Base-by-base conservation (phyloP, 1,140 invertebrate species). In the Gonioctena quinquepunctata region DNA sequence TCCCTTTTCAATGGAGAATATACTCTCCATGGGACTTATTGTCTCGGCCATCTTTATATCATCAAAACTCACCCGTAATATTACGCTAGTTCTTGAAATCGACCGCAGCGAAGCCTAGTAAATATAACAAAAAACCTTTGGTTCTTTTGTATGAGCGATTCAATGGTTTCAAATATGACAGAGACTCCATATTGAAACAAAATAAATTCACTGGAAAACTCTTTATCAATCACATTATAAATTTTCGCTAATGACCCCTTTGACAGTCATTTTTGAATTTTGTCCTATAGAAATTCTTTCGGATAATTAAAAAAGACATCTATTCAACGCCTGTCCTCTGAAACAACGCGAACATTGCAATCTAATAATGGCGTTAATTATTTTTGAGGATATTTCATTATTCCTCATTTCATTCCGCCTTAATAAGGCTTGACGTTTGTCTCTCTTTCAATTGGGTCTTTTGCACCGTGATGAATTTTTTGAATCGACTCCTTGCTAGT, bases 301-400 rank as follows among this genome's bases (percentile, higher is more conserved):
- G 19, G 23, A 28, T 62, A 33, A 62, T 62, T 62, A 27, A 62
- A 62, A 62, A 62, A 23, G 60, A 62, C 27, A 33, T 62, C 60
- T 22, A 27, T 62, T 48, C 33, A 48, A 28, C 13, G 60, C 7
- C 60, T 27, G 26, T 62, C 27, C 33, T 27, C 21, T 42, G 60
- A 48, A 62, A 42, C 60, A 62, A 27, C 60, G 60, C 27, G 60
- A 62, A 62, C 60, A 33, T 27, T 62, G 60, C 60, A 62, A 62
- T 62, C 33, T 42, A 62, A 62, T 62, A 62, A 62, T 27, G 60
- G 60, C 33, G 60, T 62, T 62, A 62, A 62, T 62, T 62, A 62
- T 62, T 62, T 62, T 62, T 62, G 60, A 62, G 60, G 60, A 62
- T 62, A 62, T 62, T 62, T 62, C 33, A 62, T 62, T 62, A 62